Evolutionary conservation across 2,113 vertebrate genomes (phyloP), one percentile per base, ranked within the genome.

Genomic region (Dipodomys spectabilis): DNA sequence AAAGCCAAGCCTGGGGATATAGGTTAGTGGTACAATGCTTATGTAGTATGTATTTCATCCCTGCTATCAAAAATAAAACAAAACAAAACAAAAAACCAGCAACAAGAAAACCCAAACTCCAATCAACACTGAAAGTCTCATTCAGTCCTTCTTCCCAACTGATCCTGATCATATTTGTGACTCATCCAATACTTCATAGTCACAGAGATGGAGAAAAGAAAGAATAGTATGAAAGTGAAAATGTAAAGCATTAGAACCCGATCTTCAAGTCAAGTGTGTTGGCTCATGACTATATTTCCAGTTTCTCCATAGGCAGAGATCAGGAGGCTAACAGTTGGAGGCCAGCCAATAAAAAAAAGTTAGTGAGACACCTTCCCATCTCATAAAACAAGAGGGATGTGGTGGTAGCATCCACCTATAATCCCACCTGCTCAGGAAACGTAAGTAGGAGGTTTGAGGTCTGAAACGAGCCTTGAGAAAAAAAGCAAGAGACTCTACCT

Each of bases 141-240:
- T 16, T 85, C 79, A 72, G 57, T 83, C 6, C 22, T 93, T n/a
- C 71, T 53, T 95, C 12, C 1, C 28, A 67, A 84, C 19, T 32
- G 79, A 85, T 65, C 85, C 30, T 86, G 75, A 77, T 83, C 72
- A 87, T 16, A 39, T 84, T 35, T 71, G 77, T 73, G 69, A 72
- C 49, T 84, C 67, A 68, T 22, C 85, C 80, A 71, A 65, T 96
- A 65, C 73, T 91, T 92, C 81, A 79, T 18, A 39, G 39, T 73
- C 68, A 77, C 0, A 88, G 27, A 57, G 71, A 74, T n/a, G 30
- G 71, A 89, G 44, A 64, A 27, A 64, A 77, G 35, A 44, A 72
- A 69, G 53, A 83, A 90, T 60, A 86, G 65, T 22, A n/a, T 53
- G 80, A 75, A 67, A 35, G 53, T 65, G 78, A 87, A 72, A 78